Percentiles rank a stretch among this genome's conserved stretches.
Evolutionary conservation across 2,113 vertebrate genomes (phyloP).

Genomic region (Anguilla japonica): DNA sequence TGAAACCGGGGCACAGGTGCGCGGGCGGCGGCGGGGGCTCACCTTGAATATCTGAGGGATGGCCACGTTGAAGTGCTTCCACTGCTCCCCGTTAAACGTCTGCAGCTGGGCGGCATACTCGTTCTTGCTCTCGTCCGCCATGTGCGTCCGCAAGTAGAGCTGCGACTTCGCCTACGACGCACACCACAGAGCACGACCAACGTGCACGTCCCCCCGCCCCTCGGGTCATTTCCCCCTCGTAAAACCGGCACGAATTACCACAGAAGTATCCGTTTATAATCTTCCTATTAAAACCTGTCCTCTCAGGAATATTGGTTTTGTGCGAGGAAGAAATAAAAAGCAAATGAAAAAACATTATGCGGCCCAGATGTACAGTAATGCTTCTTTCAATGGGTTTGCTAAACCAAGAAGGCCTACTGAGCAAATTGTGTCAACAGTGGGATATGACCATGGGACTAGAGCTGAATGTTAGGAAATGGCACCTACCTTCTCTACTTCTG

Average conservation of each 20-base stretch:
- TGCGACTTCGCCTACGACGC: conserved; percentile 86
- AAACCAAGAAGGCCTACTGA: background rate
- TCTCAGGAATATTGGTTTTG: background rate
- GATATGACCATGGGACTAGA: background rate
- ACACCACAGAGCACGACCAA: background rate
- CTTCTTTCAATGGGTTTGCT: background rate
- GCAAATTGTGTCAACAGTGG: background rate
- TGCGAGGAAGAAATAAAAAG: background rate
- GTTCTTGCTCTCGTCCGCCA: conserved; percentile 97
- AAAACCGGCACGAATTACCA: background rate
- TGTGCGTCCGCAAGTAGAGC: conserved; percentile 88
- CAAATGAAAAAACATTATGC: background rate
- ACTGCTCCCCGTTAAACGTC: conserved; percentile 92
- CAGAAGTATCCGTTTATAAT: background rate
- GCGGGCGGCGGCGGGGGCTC: conserved; percentile 17
- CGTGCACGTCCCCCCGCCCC: background rate
- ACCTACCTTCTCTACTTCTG: conserved; percentile 96
- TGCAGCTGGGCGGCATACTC: conserved; percentile 97
- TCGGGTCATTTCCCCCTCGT: background rate
- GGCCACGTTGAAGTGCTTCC: conserved; percentile 93
- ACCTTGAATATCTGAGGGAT: conserved; percentile 99
- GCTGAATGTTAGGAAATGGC: too few relatives aligned
- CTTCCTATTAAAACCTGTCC: background rate
- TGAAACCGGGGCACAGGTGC: too few relatives aligned
- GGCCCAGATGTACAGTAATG: background rate